Evolutionary conservation across 2,797 vertebrate species (phyloP).

Genomic region (Alauda arvensis): DNA sequence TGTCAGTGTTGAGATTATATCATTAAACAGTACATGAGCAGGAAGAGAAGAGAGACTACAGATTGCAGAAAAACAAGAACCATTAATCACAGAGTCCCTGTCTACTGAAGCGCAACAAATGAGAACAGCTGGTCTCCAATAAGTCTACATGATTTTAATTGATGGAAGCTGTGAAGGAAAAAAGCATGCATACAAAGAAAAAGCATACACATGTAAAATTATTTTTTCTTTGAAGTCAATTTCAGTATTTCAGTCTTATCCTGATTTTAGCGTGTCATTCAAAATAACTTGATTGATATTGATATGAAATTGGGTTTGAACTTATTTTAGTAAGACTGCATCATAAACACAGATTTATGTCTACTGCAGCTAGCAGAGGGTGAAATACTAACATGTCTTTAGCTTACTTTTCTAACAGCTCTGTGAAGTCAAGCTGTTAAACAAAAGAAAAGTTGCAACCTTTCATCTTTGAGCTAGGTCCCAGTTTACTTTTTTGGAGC

Average conservation of each 20-base stretch:
- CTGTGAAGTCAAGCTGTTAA: neutral
- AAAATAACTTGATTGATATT: neutral
- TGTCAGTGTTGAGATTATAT: conserved; percentile 54
- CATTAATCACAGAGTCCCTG: conserved; percentile 46
- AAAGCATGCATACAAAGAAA: neutral
- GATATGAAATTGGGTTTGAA: neutral
- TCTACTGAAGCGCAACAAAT: conserved; percentile 41
- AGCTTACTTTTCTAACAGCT: neutral
- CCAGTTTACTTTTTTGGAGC: neutral
- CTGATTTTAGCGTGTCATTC: neutral
- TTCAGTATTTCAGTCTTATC: neutral
- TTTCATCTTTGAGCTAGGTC: neutral
- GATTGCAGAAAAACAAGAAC: conserved; percentile 48
- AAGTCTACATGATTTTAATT: conserved; percentile 57
- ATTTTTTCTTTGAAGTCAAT: neutral
- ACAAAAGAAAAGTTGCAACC: neutral
- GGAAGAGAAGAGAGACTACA: conserved; percentile 39
- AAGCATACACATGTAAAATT: neutral
- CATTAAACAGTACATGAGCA: conserved; percentile 56
- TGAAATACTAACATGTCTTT: neutral
- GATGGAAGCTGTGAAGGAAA: conserved; percentile 10
- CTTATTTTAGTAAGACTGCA: neutral
- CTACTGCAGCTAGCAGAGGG: neutral
- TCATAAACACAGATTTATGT: neutral
- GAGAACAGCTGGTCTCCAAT: conserved; percentile 54